Evolutionary conservation across 2,888 invertebrate genomes (phyloP).

Genomic region (Drosophila nr. medialis): DNA sequence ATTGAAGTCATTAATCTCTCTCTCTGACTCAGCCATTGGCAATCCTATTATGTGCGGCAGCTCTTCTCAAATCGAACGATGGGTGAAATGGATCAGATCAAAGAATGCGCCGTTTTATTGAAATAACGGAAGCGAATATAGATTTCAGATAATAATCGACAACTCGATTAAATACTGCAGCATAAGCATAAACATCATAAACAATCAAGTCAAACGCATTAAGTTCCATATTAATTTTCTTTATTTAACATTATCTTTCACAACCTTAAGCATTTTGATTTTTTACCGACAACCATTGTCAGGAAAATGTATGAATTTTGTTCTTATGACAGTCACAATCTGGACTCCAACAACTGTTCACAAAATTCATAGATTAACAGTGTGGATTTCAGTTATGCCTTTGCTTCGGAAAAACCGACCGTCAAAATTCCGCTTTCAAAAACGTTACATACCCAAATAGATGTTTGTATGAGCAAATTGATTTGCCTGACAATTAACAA

Average conservation of each 20-base stretch:
- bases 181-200: no score
- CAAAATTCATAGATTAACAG: neutral
- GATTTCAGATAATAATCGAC: neutral
- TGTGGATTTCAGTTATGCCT: neutral
- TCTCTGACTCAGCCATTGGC: conserved; percentile 17
- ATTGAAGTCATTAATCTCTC: conserved; percentile 57
- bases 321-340: neutral
- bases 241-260: neutral
- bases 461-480: neutral
- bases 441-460: neutral
- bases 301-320: neutral
- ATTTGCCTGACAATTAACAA: neutral
- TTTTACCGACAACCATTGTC: neutral
- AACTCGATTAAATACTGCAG: neutral
- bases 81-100: conserved; percentile 14
- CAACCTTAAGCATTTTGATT: neutral
- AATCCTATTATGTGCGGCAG: conserved; percentile 20
- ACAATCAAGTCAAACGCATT: no score
- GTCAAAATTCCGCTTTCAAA: neutral
- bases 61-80: conserved; percentile 16
- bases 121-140: conserved; percentile 9
- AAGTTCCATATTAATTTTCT: neutral
- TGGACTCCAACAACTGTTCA: neutral
- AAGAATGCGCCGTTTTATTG: conserved; percentile 42
- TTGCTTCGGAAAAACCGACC: neutral